Percentiles rank a stretch among this genome's conserved stretches.
Conservation (phyloP, 1,140 invertebrate species). For the Reticulitermes speratus region DNA sequence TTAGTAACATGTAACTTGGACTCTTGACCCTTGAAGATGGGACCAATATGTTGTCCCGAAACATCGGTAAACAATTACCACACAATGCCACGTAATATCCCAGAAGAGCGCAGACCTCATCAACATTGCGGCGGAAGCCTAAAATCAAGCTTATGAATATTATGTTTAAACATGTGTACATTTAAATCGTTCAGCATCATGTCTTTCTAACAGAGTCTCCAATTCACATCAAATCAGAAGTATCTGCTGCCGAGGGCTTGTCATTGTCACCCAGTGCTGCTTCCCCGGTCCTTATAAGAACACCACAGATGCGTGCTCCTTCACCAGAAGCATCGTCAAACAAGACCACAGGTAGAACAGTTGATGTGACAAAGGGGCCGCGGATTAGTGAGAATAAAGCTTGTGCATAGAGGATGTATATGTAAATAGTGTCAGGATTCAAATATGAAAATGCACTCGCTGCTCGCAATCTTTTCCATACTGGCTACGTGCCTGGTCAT, state of each 20-base stretch:
- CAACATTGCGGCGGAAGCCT: too few relatives aligned
- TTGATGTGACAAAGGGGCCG: neutral
- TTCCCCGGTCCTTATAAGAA: neutral
- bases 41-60: too few relatives aligned
- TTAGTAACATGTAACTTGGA: too few relatives aligned
- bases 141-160: too few relatives aligned
- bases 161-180: too few relatives aligned
- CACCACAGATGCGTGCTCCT: neutral
- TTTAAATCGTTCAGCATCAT: too few relatives aligned
- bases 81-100: too few relatives aligned
- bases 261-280: slow-evolving; percentile 18
- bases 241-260: neutral
- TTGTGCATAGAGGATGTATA: neutral
- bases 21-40: too few relatives aligned
- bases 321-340: slow-evolving; percentile 26
- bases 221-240: slow-evolving; percentile 25
- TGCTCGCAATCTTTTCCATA: neutral
- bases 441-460: neutral
- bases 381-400: neutral
- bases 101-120: too few relatives aligned
- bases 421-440: neutral
- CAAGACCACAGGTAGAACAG: slow-evolving; percentile 27
- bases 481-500: too few relatives aligned
- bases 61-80: too few relatives aligned
- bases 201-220: neutral